Base-by-base conservation (phyloP, 1,140 invertebrate genomes). In the Drosophila paulistorum region DNA sequence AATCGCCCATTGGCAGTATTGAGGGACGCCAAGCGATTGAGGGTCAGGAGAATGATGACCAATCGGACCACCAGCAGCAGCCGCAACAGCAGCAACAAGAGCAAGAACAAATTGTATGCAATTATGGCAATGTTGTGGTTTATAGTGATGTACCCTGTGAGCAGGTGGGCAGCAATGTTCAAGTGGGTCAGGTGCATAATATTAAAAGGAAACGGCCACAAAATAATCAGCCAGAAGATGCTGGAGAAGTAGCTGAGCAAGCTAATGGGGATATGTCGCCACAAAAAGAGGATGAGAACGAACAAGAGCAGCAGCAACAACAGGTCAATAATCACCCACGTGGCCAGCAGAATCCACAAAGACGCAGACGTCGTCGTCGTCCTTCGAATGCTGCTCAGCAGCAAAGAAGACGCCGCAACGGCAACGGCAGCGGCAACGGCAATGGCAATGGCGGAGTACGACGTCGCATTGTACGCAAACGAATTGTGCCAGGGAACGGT, bases 91-190 rank as follows among this genome's bases (percentile, higher is more conserved):
- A 51, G 45, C 17, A 51, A 20, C 45, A 51, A 20, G 7, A 61
- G 30, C 62, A 69, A 13, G 7, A 74, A 1, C 72, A 81, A 35
- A 75, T 86, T 10, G 77, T 91, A 0, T 91, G 90, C 79, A 91
- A 90, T 61, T 91, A 91, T 9, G 90, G 90, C 68, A 77, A 74
- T 13, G 77, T 91, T 30, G 90, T 91, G 6, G 85, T 91, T 68
- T 91, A 91, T 70, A 91, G 90, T 60, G 90, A 91, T 62, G 90
- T 91, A 37, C 90, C 90, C 61, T 91, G 90, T 59, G 83, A 91
- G 4, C 42, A 91, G 66, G 90, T 91, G n/a, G 45, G 17, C 84
- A 75, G 61, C 45, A 79, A 68, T 23, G 79, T 91, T 0, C 74
- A 77, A 4, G 74, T 91, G 4, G 81, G 86, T 13, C 78, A 75